These are phyloP conservation scores for Lophotis ruficrista DNA, from an alignment of 2,113 vertebrate species.

Conservation along the genomic window DNA sequence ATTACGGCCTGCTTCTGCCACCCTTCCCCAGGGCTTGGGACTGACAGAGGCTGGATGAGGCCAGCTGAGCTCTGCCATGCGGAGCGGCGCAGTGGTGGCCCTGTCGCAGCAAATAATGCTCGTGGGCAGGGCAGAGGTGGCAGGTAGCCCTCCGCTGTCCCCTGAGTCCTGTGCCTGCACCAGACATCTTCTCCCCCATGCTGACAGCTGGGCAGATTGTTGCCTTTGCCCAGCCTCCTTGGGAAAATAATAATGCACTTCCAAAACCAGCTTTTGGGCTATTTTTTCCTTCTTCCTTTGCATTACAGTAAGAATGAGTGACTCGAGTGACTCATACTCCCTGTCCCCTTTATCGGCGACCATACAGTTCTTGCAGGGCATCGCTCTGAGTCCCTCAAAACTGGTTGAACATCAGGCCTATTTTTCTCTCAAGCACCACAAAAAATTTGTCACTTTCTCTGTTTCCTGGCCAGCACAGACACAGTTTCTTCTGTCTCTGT, in stretches of 20 bases:
- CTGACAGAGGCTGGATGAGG: accelerated
- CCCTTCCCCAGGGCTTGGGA: accelerated
- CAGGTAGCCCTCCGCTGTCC: neutral
- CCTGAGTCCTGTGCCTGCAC: accelerated
- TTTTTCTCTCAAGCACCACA: neutral
- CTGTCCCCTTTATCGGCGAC: neutral
- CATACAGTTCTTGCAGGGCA: neutral
- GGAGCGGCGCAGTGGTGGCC: accelerated
- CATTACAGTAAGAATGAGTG: neutral
- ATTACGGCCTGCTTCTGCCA: neutral
- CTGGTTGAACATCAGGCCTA: neutral
- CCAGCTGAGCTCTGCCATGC: neutral
- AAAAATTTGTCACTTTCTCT: neutral
- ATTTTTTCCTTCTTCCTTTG: neutral
- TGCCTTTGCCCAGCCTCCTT: neutral
- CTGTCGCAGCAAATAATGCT: accelerated
- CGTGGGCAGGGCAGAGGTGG: neutral
- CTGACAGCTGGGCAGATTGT: neutral
- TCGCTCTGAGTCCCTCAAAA: neutral
- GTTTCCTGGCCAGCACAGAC: neutral
- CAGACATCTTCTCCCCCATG: accelerated
- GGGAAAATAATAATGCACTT: neutral
- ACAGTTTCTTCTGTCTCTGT: neutral
- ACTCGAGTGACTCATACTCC: neutral
- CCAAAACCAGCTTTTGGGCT: neutral